Base-by-base conservation (phyloP, 2,797 vertebrate species). In the Eupleurogrammus muticus region DNA sequence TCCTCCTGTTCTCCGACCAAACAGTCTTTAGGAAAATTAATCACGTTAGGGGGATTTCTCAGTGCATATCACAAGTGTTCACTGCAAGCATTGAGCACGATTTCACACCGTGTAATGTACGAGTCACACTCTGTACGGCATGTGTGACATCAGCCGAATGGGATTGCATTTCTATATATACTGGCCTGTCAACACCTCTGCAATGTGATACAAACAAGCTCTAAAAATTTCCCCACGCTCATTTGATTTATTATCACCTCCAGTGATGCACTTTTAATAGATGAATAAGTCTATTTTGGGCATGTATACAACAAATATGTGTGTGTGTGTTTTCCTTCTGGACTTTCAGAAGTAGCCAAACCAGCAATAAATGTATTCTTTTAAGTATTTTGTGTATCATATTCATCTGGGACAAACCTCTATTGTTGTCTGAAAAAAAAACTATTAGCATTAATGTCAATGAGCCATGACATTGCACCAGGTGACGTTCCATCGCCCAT, bases 201-300 rank as follows among this genome's bases (percentile, higher is more conserved):
- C 58, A 61, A 70, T 57, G 82, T 70, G 73, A 78, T 81, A 70
- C 66, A 71, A 85, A 81, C 0, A 1, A 35, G 44, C 38, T 78
- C 57, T 82, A 71, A 71, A 77, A 58, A 78, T 56, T 42, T 66
- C 47, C 65, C 59, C 53, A 60, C 23, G 57, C 76, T 88, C 23
- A 59, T 84, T 71, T 76, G 44, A 72, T 80, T 84, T 65, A 87
- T 87, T 86, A 88, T 88, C 84, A 87, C 89, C 79, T 87, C 4
- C 1, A 73, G 74, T 77, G 57, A 21, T 74, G 44, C 55, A 55
- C 44, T 70, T 54, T 36, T 13, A 49, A 48, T 49, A 47, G 2
- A 68, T 10, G 12, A 42, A 72, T 20, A 23, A 21, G 51, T 61
- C 42, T 55, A 32, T 64, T 69, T 14, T 73, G 1, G 9, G 21